Evolutionary conservation across 2,888 invertebrate species (phyloP), one percentile per base, ranked within the genome.

Genomic region (Lasioglossum calceatum): DNA sequence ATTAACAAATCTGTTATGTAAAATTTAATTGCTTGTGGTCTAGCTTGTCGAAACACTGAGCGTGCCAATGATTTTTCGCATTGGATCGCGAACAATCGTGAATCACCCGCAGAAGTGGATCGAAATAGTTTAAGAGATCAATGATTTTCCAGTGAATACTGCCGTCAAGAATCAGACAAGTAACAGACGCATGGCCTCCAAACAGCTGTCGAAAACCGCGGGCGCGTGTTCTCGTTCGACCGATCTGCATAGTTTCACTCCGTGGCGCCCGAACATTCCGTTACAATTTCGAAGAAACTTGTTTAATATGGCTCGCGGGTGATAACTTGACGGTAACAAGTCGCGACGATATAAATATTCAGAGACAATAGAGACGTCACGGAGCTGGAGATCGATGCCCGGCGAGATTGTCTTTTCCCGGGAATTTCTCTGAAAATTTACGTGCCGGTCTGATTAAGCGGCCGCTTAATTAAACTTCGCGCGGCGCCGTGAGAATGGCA

Each of bases 381-480:
- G 64, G 19, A n/a, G 23, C n/a, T 19, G 44, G 32, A 83, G 74
- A 85, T 81, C 77, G 85, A 89, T 82, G 79, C 32, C 23, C 67
- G 27, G 72, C 72, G 81, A 85, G 77, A 87, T 82, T 88, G 87
- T 64, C 85, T 86, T 79, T 36, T 61, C 77, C 42, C 27, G 80
- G 81, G 83, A 87, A 87, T 87, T 86, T 87, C 83, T 27, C 75
- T 23, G 81, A 74, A 87, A 82, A 87, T 89, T 85, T 83, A 88
- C 85, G 73, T 42, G 64, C 67, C 80, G 61, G 64, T 12, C 80
- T 80, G 83, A 90, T 90, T 90, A 90, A 90, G 81, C 64, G 82
- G 61, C 73, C 82, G 64, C 39, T 90, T 90, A 90, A 90, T 90
- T 88, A 90, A 90, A 90, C 81, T 87, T 82, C 80, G 71, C 70